Percentiles rank a stretch among this genome's conserved stretches.
Conservation (phyloP, 2,113 vertebrate genomes). For the Turnix velox region DNA sequence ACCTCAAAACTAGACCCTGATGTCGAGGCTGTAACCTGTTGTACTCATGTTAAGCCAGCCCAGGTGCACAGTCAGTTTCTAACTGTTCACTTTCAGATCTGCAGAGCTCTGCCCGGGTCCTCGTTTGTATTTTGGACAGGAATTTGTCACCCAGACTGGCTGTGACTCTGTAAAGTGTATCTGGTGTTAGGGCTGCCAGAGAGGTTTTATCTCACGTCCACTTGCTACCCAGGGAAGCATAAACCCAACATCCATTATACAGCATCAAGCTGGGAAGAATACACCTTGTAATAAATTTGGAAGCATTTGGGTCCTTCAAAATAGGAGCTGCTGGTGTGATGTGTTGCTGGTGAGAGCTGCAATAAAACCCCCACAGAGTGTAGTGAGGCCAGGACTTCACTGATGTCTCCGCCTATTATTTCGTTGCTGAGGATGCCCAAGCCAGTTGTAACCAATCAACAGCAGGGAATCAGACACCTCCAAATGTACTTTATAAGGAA, state of each 20-base stretch:
- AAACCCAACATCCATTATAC: neutral
- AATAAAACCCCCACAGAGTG: neutral
- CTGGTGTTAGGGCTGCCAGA: neutral
- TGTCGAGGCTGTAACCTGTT: neutral
- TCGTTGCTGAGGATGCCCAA: neutral
- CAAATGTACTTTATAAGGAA: neutral
- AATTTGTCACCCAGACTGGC: neutral
- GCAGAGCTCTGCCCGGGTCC: neutral
- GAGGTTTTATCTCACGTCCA: neutral
- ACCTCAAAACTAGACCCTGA: neutral
- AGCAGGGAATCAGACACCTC: neutral
- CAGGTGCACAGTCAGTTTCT: neutral
- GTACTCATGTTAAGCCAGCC: neutral
- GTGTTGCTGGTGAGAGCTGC: neutral
- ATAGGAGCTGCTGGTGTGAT: neutral
- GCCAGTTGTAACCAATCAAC: rapidly evolving
- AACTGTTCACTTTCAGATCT: neutral
- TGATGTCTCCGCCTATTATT: neutral
- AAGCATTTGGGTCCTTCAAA: neutral
- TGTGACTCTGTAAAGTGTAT: neutral
- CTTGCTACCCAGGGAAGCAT: neutral
- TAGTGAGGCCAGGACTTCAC: neutral
- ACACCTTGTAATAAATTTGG: neutral
- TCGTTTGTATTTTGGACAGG: neutral
- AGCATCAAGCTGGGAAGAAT: neutral